Evolutionary conservation across 2,888 invertebrate genomes (phyloP), one percentile per base, ranked within the genome.

Genomic region (Microchrysa polita): DNA sequence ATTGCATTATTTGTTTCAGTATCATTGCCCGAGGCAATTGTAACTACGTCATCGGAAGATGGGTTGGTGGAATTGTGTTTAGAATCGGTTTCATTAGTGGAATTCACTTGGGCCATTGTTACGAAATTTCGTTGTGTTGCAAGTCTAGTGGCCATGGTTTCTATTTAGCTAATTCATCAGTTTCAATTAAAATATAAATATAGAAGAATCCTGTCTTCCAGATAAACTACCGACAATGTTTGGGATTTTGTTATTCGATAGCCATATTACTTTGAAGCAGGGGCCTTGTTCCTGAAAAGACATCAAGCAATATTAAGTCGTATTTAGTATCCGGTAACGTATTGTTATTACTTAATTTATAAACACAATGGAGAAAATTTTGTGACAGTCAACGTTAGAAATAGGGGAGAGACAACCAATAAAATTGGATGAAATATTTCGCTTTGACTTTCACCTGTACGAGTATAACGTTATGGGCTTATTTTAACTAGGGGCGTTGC

Each of bases 81-180:
- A 18, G 27, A 48, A 44, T 69, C 57, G 20, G 69, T 20, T 65
- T 53, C 40, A 42, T 55, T 48, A 75, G 76, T 77, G 2, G 76
- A 14, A 65, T 55, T 73, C 1, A 78, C 75, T 71, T 80, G 79
- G 75, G 81, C 81, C 74, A 83, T 79, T 76, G 82, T 81, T 76
- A 83, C 81, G 75, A 83, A 83, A 78, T 82, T 83, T 77, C 84
- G 80, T 79, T 82, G 83, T 22, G 83, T 79, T 74, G 83, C 84
- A 78, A 84, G 80, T 77, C 83, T 81, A 74, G 84, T 83, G 79
- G 82, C 83, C 84, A 84, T 83, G 78, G 78, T 78, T 77, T 74
- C 75, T 57, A 74, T 65, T 59, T 63, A 23, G n/a, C 60, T 2
- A 16, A 27, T n/a, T 61, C 23, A 5, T 71, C 10, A 55, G 27